phyloP scores from a whole-genome alignment of 2,888 invertebrate genomes.

The Alloscopus bannaensis region DNA sequence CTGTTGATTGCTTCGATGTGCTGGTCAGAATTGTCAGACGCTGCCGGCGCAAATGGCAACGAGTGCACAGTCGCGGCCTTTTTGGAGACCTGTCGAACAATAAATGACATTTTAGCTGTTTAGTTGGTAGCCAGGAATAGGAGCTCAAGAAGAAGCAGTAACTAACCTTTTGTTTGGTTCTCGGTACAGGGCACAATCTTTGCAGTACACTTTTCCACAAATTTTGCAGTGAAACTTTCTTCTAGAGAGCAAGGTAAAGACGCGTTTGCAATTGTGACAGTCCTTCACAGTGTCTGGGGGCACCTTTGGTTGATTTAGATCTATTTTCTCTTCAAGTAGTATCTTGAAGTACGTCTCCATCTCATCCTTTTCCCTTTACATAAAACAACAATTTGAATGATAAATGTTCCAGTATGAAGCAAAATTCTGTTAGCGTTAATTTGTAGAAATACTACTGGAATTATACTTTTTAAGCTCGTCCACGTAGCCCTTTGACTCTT shows the following conservation, averaged over 20 bases:
- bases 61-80: constrained; percentile 46
- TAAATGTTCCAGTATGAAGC: constrained; percentile 5
- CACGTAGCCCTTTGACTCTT: constrained; percentile 53
- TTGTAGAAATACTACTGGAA: not conserved
- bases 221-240: constrained; percentile 67
- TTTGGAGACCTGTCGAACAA: constrained; percentile 26
- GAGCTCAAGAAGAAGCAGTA: too few species aligned
- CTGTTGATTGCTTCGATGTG: constrained; percentile 8
- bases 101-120: not conserved
- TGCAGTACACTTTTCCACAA: constrained; percentile 68
- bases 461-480: constrained; percentile 55
- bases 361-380: constrained; percentile 66
- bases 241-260: constrained; percentile 62
- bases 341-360: constrained; percentile 52
- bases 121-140: too few species aligned
- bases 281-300: constrained; percentile 40
- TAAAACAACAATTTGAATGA: not conserved
- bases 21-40: constrained; percentile 38
- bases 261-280: constrained; percentile 63
- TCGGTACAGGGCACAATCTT: constrained; percentile 54
- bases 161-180: constrained; percentile 46
- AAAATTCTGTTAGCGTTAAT: too few species aligned
- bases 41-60: constrained; percentile 43
- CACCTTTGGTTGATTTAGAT: constrained; percentile 47
- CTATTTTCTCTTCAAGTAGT: constrained; percentile 57